These are phyloP conservation scores for Labrus mixtus DNA, from an alignment of 2,113 vertebrate species.

Conservation along the genomic window DNA sequence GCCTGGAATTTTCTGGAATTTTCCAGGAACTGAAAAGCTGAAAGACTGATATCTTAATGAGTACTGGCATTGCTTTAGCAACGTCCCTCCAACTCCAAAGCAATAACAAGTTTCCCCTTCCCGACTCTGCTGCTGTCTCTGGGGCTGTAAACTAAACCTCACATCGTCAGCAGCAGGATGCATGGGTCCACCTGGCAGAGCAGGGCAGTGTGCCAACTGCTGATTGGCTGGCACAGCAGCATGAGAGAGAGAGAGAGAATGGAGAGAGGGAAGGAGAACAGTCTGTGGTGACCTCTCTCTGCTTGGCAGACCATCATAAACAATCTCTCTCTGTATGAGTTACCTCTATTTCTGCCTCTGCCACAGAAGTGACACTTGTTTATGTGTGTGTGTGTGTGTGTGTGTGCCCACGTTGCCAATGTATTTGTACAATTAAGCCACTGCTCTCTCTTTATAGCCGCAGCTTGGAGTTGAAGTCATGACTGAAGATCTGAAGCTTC, in stretches of 20 bases:
- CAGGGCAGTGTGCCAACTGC: conserved; percentile 27
- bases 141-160: conserved; percentile 48
- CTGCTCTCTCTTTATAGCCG: too few species aligned
- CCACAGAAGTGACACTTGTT: conserved; percentile 23
- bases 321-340: conserved; percentile 44
- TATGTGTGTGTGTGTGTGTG: neutral
- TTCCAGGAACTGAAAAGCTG: neutral
- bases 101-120: conserved; percentile 10
- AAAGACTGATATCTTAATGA: conserved; percentile 10
- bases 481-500: too few species aligned
- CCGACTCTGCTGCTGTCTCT: conserved; percentile 7
- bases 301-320: conserved; percentile 62
- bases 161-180: conserved; percentile 51
- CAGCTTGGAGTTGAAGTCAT: too few species aligned
- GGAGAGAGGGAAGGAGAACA: conserved; percentile 53
- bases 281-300: conserved; percentile 67
- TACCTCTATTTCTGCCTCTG: conserved; percentile 5
- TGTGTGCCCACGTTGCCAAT: neutral
- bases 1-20: too few species aligned
- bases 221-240: conserved; percentile 54
- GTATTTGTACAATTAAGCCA: too few species aligned
- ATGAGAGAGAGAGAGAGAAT: conserved; percentile 25
- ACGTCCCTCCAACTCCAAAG: conserved; percentile 5
- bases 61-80: neutral
- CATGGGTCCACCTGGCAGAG: conserved; percentile 59